These are phyloP conservation scores for Anhinga rufa DNA, from an alignment of 2,113 vertebrate genomes.

Conservation along the genomic window DNA sequence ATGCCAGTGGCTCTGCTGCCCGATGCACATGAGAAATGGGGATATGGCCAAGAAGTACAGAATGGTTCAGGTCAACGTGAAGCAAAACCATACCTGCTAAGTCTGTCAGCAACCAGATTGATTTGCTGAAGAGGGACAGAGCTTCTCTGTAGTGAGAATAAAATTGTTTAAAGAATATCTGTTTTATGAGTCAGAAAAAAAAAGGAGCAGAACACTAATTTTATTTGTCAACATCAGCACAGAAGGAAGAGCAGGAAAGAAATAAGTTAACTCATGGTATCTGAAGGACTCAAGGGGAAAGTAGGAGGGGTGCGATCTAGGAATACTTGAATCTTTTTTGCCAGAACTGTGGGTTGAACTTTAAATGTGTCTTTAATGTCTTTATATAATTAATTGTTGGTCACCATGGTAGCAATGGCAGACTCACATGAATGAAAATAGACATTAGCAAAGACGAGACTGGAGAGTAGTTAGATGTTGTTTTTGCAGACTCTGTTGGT, in stretches of 20 bases:
- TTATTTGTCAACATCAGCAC: neutral
- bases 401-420: constrained; percentile 41
- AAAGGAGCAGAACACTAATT: neutral
- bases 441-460: neutral
- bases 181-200: neutral
- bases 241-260: neutral
- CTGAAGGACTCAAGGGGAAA: neutral
- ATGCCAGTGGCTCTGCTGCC: accelerated
- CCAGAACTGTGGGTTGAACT: neutral
- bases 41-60: neutral
- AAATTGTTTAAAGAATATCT: neutral
- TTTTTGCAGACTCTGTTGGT: neutral
- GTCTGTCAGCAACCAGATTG: neutral
- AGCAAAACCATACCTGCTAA: neutral
- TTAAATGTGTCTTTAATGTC: neutral
- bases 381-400: constrained; percentile 1
- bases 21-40: accelerated
- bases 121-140: neutral
- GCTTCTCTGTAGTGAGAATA: neutral
- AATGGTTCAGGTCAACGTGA: accelerated
- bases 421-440: constrained; percentile 11
- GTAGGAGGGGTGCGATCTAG: neutral
- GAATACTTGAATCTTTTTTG: neutral
- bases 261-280: neutral
- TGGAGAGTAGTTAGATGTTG: neutral